These are phyloP conservation scores for Mesoligia furuncula DNA, from an alignment of 2,888 invertebrate genomes.

Conservation along the genomic window DNA sequence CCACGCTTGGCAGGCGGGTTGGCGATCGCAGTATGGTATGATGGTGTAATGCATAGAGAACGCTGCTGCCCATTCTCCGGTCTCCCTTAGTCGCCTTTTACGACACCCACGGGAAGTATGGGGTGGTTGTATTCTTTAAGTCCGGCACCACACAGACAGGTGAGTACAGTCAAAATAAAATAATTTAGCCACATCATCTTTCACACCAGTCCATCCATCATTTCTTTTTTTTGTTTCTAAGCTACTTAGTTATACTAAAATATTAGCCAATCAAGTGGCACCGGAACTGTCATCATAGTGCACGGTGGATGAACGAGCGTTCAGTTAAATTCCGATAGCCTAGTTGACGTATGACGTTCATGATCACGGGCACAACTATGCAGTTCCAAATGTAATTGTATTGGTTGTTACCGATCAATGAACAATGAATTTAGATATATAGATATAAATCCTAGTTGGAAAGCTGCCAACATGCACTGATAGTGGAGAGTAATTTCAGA, in stretches of 20 bases:
- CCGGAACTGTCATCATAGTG: background rate
- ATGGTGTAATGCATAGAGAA: too few relatives aligned
- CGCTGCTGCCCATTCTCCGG: too few relatives aligned
- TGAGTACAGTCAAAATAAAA: too few relatives aligned
- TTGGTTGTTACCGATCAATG: too few relatives aligned
- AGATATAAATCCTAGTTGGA: slow-evolving; percentile 10
- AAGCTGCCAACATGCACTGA: background rate
- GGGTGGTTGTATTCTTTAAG: too few relatives aligned
- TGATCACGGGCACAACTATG: background rate
- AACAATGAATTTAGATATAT: background rate
- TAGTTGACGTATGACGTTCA: background rate
- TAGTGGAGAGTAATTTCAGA: background rate
- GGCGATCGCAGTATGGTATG: too few relatives aligned
- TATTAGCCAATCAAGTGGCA: background rate
- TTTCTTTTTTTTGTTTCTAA: background rate
- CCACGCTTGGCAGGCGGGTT: too few relatives aligned
- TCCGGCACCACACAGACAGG: too few relatives aligned
- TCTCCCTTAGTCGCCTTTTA: too few relatives aligned
- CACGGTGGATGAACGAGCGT: background rate
- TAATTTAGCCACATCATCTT: background rate
- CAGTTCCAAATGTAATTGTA: background rate
- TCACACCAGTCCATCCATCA: background rate
- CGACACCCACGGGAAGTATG: too few relatives aligned
- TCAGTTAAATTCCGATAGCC: background rate
- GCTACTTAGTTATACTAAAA: background rate